phyloP scores from a whole-genome alignment of 2,797 vertebrate species.

The Silurus aristotelis region DNA sequence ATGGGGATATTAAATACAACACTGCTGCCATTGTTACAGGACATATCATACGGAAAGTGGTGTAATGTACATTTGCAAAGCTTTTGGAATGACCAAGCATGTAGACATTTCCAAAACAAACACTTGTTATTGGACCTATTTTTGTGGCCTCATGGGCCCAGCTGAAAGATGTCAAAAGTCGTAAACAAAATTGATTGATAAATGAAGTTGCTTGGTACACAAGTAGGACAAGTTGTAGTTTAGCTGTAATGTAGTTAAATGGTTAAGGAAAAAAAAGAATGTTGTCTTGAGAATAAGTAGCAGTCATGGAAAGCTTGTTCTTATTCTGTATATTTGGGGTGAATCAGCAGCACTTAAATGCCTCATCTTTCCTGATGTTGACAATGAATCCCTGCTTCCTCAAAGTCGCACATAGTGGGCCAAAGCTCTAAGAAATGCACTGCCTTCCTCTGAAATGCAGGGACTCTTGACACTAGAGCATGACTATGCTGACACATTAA shows the following conservation, averaged over 20 bases:
- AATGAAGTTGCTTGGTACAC: conserved; percentile 22
- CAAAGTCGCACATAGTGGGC: conserved; percentile 47
- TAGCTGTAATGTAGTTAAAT: background rate
- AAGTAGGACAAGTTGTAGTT: conserved; percentile 38
- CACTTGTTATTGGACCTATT: conserved; percentile 38
- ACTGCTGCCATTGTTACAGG: conserved; percentile 44
- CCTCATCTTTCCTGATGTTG: conserved; percentile 45
- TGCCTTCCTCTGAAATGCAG: conserved; percentile 37
- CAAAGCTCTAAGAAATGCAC: conserved; percentile 47
- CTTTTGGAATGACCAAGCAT: conserved; percentile 37
- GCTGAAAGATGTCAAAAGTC: conserved; percentile 34
- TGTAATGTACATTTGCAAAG: conserved; percentile 21
- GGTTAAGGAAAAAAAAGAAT: conserved; percentile 21
- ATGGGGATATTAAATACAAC: conserved; percentile 44
- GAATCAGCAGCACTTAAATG: conserved; percentile 59
- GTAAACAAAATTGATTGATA: conserved; percentile 25
- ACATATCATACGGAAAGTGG: conserved; percentile 41
- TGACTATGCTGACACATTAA: conserved; percentile 45
- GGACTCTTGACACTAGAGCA: conserved; percentile 31
- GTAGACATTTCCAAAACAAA: conserved; percentile 41
- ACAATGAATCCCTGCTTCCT: conserved; percentile 51
- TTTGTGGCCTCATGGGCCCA: conserved; percentile 30
- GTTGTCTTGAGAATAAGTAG: conserved; percentile 45
- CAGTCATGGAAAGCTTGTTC: conserved; percentile 34
- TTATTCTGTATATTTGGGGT: conserved; percentile 52